Percentiles rank a stretch among this genome's conserved stretches.
phyloP scores from a whole-genome alignment of 2,797 vertebrate species.

The Momotus momota region DNA sequence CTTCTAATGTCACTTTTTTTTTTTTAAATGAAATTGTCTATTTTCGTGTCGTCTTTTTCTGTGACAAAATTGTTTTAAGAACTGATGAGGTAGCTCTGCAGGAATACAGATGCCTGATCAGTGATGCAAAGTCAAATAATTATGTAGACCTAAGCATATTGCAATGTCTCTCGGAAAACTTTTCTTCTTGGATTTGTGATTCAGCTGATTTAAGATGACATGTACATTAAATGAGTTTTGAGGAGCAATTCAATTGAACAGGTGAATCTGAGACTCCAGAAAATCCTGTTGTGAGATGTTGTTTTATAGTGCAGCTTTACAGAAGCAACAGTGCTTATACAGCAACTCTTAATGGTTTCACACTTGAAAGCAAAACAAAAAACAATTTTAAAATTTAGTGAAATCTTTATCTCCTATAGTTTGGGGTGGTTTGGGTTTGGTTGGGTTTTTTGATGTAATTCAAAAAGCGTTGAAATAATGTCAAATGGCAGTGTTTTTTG shows the following conservation, averaged over 20 bases:
- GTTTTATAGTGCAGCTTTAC: background rate
- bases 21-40: background rate
- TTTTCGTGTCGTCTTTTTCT: constrained; percentile 8
- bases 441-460: background rate
- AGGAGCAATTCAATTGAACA: background rate
- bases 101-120: constrained; percentile 14
- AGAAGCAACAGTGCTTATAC: background rate
- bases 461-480: background rate
- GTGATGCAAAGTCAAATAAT: constrained; percentile 25
- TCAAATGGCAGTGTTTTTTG: background rate
- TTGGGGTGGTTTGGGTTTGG: background rate
- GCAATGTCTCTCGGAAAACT: constrained; percentile 16
- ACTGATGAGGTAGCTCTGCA: constrained; percentile 11
- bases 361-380: background rate
- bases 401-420: background rate
- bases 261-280: background rate
- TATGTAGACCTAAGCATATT: constrained; percentile 4
- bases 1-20: background rate
- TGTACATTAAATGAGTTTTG: constrained; percentile 11
- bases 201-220: constrained; percentile 21
- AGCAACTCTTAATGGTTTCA: background rate
- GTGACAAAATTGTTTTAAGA: constrained; percentile 18
- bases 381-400: background rate
- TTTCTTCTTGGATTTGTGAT: constrained; percentile 1
- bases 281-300: background rate